Evolutionary conservation across 2,888 invertebrate genomes (phyloP), one percentile per base, ranked within the genome.

Genomic region (Chironomus riparius): DNA sequence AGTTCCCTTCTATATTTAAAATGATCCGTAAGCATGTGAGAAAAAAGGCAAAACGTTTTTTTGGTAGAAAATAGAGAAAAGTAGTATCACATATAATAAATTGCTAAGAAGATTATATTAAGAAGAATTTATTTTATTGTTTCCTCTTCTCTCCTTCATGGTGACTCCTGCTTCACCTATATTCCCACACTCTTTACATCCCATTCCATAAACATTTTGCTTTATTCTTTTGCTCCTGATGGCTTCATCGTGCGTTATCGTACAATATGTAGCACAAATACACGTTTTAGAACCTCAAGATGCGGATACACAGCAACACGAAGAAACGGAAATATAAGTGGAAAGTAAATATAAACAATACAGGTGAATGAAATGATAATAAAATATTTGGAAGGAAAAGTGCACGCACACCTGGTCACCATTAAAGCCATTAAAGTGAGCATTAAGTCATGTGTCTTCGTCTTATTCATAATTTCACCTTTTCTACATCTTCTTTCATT

Each of bases 81-180:
- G 38, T 38, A 71, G 47, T n/a, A 24, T 50, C 71, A 71, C 71
- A 71, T 50, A 50, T 56, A 71, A 71, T 71, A 71, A 71, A 71
- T 71, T 71, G 50, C 48, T 71, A 71, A 71, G 71, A 56, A 48
- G 71, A 71, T 71, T 71, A 71, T 22, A 71, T 15, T 56, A 56
- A 71, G 28, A 71, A 71, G 56, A 71, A 71, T 71, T 71, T 71
- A 71, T 71, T 71, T 71, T 71, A 71, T 71, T 71, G 71, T 71
- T 71, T 56, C 50, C 56, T 71, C 56, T 71, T 22, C 24, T 71
- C 38, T 38, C 38, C 38, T 10, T 38, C 38, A 2, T 10, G 10
- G 10, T 38, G 38, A 38, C 38, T 38, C 38, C 38, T 38, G 38
- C 10, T 38, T 2, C 38, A 38, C 38, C 38, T 38, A 1, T 38